These are phyloP conservation scores for Ophiothrix spiculata DNA, from an alignment of 35 echinoderm and acorn worm genomes.

Conservation along the genomic window DNA sequence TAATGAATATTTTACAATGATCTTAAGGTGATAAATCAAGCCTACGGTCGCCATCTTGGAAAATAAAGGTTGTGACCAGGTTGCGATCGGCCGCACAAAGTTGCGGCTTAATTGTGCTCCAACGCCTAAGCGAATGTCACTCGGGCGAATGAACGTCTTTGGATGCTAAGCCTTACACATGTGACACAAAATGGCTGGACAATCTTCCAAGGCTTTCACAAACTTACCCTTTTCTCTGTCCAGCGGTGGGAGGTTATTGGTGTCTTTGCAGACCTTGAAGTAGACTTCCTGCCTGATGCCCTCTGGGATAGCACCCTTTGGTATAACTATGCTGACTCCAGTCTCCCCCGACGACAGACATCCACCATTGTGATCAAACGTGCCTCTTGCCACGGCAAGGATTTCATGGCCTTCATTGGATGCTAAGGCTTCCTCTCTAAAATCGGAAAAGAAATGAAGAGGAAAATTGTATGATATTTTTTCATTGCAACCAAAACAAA, in stretches of 20 bases:
- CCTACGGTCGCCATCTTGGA: too few species aligned
- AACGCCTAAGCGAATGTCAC: too few species aligned
- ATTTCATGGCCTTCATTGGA: constrained; percentile 86
- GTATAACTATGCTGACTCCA: constrained; percentile 93
- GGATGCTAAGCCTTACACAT: too few species aligned
- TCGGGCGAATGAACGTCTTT: too few species aligned
- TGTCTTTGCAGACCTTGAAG: constrained; percentile 95
- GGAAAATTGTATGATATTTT: not conserved
- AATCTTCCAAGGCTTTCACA: too few species aligned
- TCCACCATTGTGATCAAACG: constrained; percentile 70
- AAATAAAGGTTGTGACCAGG: too few species aligned
- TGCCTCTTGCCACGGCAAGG: constrained; percentile 66
- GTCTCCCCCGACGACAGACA: constrained; percentile 66
- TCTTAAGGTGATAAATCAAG: too few species aligned
- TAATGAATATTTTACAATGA: too few species aligned
- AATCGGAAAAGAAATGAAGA: not conserved
- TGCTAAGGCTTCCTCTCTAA: constrained; percentile 71
- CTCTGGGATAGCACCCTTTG: constrained; percentile 83
- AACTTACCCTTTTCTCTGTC: constrained; percentile 94
- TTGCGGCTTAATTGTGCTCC: too few species aligned
- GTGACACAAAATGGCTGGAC: too few species aligned
- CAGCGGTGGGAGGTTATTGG: constrained; percentile 85
- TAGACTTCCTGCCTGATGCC: constrained; percentile 81
- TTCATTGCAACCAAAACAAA: not conserved
- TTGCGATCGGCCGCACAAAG: too few species aligned